phyloP scores from a whole-genome alignment of 2,888 invertebrate genomes.

The Oscheius sp. region DNA sequence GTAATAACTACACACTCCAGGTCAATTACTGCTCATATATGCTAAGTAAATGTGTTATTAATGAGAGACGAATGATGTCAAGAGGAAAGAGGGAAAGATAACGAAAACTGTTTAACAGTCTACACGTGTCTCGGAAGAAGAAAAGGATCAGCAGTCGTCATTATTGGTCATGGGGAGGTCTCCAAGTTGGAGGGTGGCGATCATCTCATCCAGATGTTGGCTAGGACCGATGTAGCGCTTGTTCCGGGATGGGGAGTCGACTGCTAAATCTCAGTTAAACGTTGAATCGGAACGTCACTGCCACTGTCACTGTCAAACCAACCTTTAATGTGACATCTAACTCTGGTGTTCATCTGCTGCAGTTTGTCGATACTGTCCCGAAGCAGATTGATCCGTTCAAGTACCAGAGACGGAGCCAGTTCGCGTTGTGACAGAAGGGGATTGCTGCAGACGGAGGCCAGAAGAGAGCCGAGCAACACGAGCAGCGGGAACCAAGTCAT shows the following conservation, averaged over 20 bases:
- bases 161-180: conserved; percentile 12
- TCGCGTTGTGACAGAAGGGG: conserved; percentile 34
- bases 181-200: conserved; percentile 30
- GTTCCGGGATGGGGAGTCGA: too few species aligned
- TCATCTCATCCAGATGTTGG: conserved; percentile 38
- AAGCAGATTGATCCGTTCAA: conserved; percentile 37
- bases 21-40: too few species aligned
- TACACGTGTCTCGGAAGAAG: not conserved
- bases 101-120: conserved; percentile 8
- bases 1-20: not conserved
- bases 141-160: conserved; percentile 31
- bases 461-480: conserved; percentile 21
- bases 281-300: not conserved
- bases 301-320: not conserved
- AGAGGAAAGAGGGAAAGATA: not conserved
- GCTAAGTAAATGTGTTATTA: too few species aligned
- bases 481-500: conserved; percentile 41
- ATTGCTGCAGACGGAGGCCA: conserved; percentile 28
- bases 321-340: conserved; percentile 39
- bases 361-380: conserved; percentile 39
- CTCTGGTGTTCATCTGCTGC: conserved; percentile 36
- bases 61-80: not conserved
- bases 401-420: conserved; percentile 37
- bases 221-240: conserved; percentile 36
- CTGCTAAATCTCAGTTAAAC: not conserved